A percentile compares a stretch with the other conserved stretches of the same genome.
phyloP scores from a whole-genome alignment of 2,888 invertebrate species.

The Orgyia antiqua region DNA sequence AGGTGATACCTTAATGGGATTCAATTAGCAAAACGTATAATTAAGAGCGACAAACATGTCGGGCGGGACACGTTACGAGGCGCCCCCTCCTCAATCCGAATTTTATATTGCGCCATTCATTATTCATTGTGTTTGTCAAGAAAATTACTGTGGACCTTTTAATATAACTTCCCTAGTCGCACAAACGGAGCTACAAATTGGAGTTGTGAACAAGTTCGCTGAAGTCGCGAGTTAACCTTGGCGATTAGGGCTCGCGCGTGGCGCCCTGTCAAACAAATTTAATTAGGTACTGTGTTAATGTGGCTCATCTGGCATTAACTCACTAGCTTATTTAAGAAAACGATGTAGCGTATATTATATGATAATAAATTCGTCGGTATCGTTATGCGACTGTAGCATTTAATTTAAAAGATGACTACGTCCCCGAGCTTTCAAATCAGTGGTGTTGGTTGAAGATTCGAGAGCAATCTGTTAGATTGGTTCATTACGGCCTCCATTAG shows the following conservation, averaged over 20 bases:
- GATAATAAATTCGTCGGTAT: neutral
- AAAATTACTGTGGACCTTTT: conserved; percentile 76
- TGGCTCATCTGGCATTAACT: conserved; percentile 40
- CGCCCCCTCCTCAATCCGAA: conserved; percentile 68
- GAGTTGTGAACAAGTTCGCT: conserved; percentile 61
- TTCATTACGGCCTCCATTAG: conserved; percentile 75
- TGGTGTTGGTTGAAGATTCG: conserved; percentile 66
- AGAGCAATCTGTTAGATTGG: conserved; percentile 77
- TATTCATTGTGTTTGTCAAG: conserved; percentile 74
- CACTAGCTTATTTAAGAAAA: conserved; percentile 11
- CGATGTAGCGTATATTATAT: too few relatives aligned
- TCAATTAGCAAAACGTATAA: conserved; percentile 76
- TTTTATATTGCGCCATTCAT: conserved; percentile 73
- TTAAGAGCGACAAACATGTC: conserved; percentile 73
- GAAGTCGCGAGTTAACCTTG: conserved; percentile 56
- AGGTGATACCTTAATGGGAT: conserved; percentile 59
- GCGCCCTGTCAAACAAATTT: conserved; percentile 57
- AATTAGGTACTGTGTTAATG: conserved; percentile 56
- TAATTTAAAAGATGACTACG: conserved; percentile 50
- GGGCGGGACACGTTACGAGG: conserved; percentile 58
- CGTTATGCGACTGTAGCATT: conserved; percentile 34
- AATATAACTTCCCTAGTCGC: conserved; percentile 71
- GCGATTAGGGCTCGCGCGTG: conserved; percentile 57
- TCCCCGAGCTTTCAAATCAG: conserved; percentile 67
- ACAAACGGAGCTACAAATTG: conserved; percentile 65